phyloP scores from a whole-genome alignment of 2,797 vertebrate genomes.

The Carduelis carduelis region DNA sequence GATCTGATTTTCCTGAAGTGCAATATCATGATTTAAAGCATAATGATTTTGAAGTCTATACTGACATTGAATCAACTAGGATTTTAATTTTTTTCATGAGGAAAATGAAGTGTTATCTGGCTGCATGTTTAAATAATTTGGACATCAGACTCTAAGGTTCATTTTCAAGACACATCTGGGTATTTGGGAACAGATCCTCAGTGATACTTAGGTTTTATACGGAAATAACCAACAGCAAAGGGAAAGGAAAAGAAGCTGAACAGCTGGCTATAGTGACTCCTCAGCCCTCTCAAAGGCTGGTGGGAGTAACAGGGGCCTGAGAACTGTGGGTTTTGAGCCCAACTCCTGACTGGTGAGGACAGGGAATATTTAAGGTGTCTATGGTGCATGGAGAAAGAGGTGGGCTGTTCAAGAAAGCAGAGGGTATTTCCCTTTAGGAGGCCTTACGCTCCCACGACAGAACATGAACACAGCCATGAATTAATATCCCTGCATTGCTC shows the following conservation, averaged over 20 bases:
- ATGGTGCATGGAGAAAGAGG: not conserved
- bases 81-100: not conserved
- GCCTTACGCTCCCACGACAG: not conserved
- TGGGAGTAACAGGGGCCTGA: not conserved
- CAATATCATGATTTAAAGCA: not conserved
- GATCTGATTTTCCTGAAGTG: not conserved
- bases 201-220: not conserved
- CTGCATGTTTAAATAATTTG: not conserved
- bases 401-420: not conserved
- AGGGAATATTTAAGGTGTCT: not conserved
- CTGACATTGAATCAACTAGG: fast-evolving
- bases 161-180: not conserved
- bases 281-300: not conserved
- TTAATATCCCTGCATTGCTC: not conserved
- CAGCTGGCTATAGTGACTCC: not conserved
- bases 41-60: not conserved
- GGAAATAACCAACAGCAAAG: not conserved
- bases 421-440: not conserved
- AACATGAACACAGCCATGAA: not conserved
- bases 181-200: not conserved
- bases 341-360: not conserved
- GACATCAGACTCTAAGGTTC: not conserved
- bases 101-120: not conserved
- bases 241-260: not conserved
- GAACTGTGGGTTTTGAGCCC: not conserved